Percentiles rank a stretch among this genome's conserved stretches.
Conservation (phyloP, 2,113 vertebrate species). For the Mus musculus region GRCm39 chr14:86256501-86257000, state of each 20-base stretch:
- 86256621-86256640: slow-evolving; percentile 40
- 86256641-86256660: not conserved
- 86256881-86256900: slow-evolving; percentile 59
- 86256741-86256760: slow-evolving; percentile 64
- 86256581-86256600: not conserved
- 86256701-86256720: slow-evolving; percentile 52
- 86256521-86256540: not conserved
- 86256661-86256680: slow-evolving; percentile 57
- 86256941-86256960: not conserved
- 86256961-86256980: slow-evolving; percentile 42
- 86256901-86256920: slow-evolving; percentile 10
- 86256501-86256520: not conserved
- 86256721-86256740: slow-evolving; percentile 71
- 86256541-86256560: slow-evolving; percentile 15
- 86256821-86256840: slow-evolving; percentile 80
- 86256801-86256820: slow-evolving; percentile 79
- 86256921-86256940: slow-evolving; percentile 41
- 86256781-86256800: slow-evolving; percentile 78
- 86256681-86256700: slow-evolving; percentile 55
- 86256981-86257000: slow-evolving; percentile 25
- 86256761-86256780: slow-evolving; percentile 64
- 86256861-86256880: slow-evolving; percentile 64
- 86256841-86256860: slow-evolving; percentile 64
- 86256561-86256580: not conserved
- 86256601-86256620: not conserved